Percentiles rank a stretch among this genome's conserved stretches.
Evolutionary conservation across 2,888 invertebrate species (phyloP).

Genomic region (Yponomeuta plumbellus): DNA sequence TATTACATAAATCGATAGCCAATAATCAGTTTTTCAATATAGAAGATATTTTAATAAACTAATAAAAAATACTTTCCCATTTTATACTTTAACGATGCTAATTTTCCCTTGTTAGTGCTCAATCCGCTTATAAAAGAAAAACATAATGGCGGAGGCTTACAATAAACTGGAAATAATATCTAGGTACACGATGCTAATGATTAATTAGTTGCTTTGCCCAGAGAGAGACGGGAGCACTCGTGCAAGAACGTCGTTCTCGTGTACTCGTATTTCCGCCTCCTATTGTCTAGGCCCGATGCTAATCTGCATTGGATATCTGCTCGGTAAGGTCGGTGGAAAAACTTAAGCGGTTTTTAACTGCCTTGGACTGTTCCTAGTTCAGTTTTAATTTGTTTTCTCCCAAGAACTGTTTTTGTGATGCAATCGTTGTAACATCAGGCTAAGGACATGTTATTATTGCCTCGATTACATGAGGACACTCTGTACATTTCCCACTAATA

Average conservation of each 20-base stretch:
- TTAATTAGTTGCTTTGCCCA: slow-evolving; percentile 11
- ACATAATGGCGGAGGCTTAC: slow-evolving; percentile 9
- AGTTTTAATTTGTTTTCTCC: neutral
- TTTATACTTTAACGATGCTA: neutral
- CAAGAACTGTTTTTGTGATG: neutral
- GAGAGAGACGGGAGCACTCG: slow-evolving; percentile 35
- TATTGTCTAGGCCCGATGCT: slow-evolving; percentile 49
- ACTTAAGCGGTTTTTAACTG: neutral
- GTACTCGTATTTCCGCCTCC: slow-evolving; percentile 64
- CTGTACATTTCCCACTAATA: neutral
- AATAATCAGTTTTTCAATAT: neutral
- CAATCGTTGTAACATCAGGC: neutral
- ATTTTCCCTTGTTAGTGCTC: neutral
- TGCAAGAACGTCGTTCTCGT: slow-evolving; percentile 55
- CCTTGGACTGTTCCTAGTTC: neutral
- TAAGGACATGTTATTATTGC: neutral
- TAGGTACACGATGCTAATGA: slow-evolving; percentile 10
- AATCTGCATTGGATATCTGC: slow-evolving; percentile 60
- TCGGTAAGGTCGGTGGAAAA: slow-evolving; percentile 22
- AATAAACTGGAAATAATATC: slow-evolving; percentile 14
- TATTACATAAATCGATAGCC: neutral
- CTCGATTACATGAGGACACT: neutral
- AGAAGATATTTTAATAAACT: too few species aligned
- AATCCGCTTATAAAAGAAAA: slow-evolving; percentile 2
- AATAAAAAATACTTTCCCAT: neutral